phyloP scores from a whole-genome alignment of 1,140 invertebrate species.

The Drosophila simulans region DNA sequence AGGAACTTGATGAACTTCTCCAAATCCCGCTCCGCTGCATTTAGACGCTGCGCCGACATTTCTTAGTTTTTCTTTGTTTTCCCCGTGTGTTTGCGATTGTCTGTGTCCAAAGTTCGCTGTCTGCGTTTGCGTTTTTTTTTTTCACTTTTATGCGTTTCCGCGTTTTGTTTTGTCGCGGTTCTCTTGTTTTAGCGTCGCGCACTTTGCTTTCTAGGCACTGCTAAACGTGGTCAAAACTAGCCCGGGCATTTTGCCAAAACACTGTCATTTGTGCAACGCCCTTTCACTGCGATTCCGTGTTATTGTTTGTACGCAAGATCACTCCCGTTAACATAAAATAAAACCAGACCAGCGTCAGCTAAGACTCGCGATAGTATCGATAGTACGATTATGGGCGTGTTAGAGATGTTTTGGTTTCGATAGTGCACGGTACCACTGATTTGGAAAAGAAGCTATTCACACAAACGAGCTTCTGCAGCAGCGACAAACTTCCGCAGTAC shows the following conservation, averaged over 20 bases:
- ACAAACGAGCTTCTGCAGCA: too few relatives aligned
- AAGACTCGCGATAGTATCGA: conserved; percentile 4
- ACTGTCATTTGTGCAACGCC: conserved; percentile 51
- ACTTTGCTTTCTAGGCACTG: conserved; percentile 35
- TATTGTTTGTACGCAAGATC: conserved; percentile 50
- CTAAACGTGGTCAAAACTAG: conserved; percentile 37
- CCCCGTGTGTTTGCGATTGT: conserved; percentile 15
- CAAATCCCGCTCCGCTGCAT: conserved; percentile 89
- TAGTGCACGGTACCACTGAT: too few relatives aligned
- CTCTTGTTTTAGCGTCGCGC: conserved; percentile 32
- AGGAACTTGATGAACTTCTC: conserved; percentile 95
- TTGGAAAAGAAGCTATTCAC: too few relatives aligned
- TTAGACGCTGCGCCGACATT: conserved; percentile 86
- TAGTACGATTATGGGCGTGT: too few relatives aligned
- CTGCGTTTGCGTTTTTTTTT: conserved; percentile 36
- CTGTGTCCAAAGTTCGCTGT: conserved; percentile 71
- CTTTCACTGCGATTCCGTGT: conserved; percentile 23
- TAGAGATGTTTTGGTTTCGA: too few relatives aligned
- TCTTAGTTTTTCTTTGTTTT: conserved; percentile 41
- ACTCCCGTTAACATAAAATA: conserved; percentile 61
- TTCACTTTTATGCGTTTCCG: conserved; percentile 56
- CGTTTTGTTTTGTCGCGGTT: conserved; percentile 48
- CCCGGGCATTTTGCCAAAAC: conserved; percentile 54
- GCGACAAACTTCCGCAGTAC: too few relatives aligned
- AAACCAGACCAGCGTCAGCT: conserved; percentile 17